Evolutionary conservation across 2,113 vertebrate species (phyloP).

Genomic region (Xenopus borealis): DNA sequence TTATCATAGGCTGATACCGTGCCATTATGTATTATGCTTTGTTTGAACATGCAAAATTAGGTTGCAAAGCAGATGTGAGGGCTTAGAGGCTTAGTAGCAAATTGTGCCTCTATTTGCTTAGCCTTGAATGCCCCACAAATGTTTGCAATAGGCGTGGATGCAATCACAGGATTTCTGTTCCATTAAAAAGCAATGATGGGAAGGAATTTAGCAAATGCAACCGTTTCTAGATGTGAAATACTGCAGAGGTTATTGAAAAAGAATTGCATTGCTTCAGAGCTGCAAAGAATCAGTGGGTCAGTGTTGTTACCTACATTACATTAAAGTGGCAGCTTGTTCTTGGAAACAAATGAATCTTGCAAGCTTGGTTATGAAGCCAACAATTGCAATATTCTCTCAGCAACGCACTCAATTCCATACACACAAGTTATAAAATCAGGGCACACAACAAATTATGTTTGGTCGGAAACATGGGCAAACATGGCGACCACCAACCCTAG

Average conservation of each 20-base stretch:
- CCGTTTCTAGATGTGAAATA: neutral
- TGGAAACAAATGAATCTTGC: too few species aligned
- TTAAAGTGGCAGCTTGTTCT: too few species aligned
- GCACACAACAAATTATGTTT: too few species aligned
- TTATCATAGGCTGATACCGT: neutral
- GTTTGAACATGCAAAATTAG: slow-evolving; percentile 39
- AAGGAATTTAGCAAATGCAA: slow-evolving; percentile 24
- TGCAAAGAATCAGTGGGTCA: too few species aligned
- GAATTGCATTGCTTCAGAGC: neutral
- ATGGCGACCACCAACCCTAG: too few species aligned
- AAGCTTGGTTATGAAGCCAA: too few species aligned
- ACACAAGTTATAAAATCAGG: too few species aligned
- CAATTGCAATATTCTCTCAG: too few species aligned
- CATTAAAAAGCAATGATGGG: slow-evolving; percentile 30
- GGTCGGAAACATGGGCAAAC: too few species aligned
- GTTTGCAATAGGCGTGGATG: slow-evolving; percentile 28
- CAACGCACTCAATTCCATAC: too few species aligned
- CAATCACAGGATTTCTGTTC: slow-evolving; percentile 22
- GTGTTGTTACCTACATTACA: too few species aligned
- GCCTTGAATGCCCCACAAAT: slow-evolving; percentile 35
- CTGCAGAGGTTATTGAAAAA: neutral
- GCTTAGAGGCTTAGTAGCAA: slow-evolving; percentile 39
- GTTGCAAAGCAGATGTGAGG: slow-evolving; percentile 35
- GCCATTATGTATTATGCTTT: slow-evolving; percentile 17
- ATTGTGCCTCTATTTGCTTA: slow-evolving; percentile 32